These are phyloP conservation scores for Sesamia inferens DNA, from an alignment of 2,888 invertebrate species.

Conservation along the genomic window DNA sequence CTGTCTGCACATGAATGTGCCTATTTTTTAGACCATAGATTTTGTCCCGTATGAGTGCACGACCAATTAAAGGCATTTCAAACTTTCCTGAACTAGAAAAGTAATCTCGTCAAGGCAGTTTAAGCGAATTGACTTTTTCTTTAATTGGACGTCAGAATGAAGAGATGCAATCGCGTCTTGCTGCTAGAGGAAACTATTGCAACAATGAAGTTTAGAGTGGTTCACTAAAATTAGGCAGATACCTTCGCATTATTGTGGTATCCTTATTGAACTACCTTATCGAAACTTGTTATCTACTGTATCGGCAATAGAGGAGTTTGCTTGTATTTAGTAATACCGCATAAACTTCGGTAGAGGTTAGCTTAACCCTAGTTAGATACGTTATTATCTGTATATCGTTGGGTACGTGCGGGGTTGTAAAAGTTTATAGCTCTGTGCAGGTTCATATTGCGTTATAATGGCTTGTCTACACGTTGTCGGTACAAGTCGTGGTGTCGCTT, in stretches of 20 bases:
- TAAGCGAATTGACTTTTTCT: constrained; percentile 12
- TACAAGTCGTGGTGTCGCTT: constrained; percentile 23
- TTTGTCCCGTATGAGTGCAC: constrained; percentile 5
- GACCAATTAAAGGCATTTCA: constrained; percentile 45
- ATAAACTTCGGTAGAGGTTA: constrained; percentile 55
- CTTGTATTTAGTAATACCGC: constrained; percentile 51
- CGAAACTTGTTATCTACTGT: constrained; percentile 62
- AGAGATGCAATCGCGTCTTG: constrained; percentile 26
- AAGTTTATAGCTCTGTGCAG: constrained; percentile 54
- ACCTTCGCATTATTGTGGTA: constrained; percentile 55
- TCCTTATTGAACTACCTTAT: constrained; percentile 63
- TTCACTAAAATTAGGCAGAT: constrained; percentile 61
- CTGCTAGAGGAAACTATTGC: constrained; percentile 3
- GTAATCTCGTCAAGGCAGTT: constrained; percentile 24
- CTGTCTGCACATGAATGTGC: background rate
- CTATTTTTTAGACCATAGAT: constrained; percentile 10
- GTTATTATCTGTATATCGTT: constrained; percentile 53
- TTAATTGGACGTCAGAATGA: constrained; percentile 29
- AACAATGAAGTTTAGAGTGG: constrained; percentile 54
- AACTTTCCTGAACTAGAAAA: constrained; percentile 38
- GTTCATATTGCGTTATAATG: constrained; percentile 55
- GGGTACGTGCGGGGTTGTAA: constrained; percentile 56
- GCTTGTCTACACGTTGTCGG: constrained; percentile 43
- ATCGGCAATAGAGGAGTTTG: constrained; percentile 64
- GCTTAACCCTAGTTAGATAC: constrained; percentile 59